A percentile compares a stretch with the other conserved stretches of the same genome.
Evolutionary conservation across 92 coral and sea anemone genomes (phyloP).

Genomic region (Epizoanthus fatuus): DNA sequence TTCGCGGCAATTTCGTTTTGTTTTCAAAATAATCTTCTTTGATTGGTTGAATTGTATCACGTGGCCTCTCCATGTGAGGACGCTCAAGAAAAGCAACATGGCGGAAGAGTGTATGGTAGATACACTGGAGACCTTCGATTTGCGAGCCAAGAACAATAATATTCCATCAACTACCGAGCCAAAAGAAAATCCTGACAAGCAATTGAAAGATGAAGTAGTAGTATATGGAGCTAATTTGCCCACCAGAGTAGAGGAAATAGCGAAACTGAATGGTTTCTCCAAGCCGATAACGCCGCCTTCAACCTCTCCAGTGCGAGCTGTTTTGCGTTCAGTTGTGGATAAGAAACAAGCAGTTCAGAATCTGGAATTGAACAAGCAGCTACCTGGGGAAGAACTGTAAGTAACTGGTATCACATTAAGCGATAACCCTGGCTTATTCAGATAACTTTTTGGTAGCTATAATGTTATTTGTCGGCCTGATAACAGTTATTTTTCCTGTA

Average conservation of each 20-base stretch:
- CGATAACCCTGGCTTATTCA: not conserved
- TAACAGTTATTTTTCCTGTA: not conserved
- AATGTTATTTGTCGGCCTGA: not conserved
- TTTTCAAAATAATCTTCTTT: not conserved
- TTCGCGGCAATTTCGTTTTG: constrained; percentile 36
- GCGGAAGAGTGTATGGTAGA: constrained; percentile 58
- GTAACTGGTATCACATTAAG: constrained; percentile 19
- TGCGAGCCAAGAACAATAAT: constrained; percentile 25
- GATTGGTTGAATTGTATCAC: constrained; percentile 49
- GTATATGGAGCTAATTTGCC: not conserved
- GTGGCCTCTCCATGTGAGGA: constrained; percentile 50
- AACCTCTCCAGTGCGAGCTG: constrained; percentile 51
- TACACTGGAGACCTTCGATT: constrained; percentile 16
- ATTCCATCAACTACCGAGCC: constrained; percentile 22
- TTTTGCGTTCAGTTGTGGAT: constrained; percentile 67
- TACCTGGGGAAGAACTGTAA: constrained; percentile 42
- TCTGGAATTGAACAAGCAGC: constrained; percentile 27
- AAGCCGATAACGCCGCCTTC: constrained; percentile 45
- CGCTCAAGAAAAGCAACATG: constrained; percentile 53
- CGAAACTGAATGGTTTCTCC: constrained; percentile 58
- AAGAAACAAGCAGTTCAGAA: constrained; percentile 58
- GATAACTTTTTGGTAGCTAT: not conserved
- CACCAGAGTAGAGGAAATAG: constrained; percentile 2
- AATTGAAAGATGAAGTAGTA: not conserved
- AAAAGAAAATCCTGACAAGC: constrained; percentile 26